Percentiles rank a stretch among this genome's conserved stretches.
These are phyloP conservation scores for Stylophora pistillata DNA, from an alignment of 64 coral and sea anemone genomes.

Conservation along the genomic window DNA sequence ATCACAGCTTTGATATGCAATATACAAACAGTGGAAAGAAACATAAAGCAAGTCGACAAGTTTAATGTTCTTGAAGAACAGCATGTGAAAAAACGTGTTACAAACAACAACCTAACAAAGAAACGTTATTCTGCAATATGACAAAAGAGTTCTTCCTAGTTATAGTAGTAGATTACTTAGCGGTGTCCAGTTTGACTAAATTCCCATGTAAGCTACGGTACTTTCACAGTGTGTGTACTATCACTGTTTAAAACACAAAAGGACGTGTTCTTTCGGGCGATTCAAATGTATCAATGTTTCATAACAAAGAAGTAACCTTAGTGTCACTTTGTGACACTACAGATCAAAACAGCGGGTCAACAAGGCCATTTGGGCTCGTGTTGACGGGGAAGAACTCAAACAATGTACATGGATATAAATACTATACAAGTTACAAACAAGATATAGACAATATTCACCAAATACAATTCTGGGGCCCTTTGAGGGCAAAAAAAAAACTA, in stretches of 20 bases:
- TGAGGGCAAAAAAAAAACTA: background rate
- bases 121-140: constrained; percentile 29
- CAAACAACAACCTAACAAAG: constrained; percentile 25
- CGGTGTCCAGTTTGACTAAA: background rate
- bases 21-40: background rate
- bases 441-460: constrained; percentile 9
- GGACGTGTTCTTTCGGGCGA: background rate
- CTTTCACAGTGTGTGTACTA: background rate
- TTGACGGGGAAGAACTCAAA: background rate
- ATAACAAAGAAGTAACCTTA: background rate
- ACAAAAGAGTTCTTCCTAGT: constrained; percentile 3
- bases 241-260: background rate
- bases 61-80: constrained; percentile 49
- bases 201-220: no score
- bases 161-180: background rate
- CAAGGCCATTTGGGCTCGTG: background rate
- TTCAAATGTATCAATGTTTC: background rate
- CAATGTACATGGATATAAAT: constrained; percentile 23
- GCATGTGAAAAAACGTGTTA: background rate
- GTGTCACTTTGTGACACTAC: background rate
- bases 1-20: background rate
- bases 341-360: no score
- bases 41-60: constrained; percentile 39
- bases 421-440: constrained; percentile 18
- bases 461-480: constrained; percentile 25